Percentiles rank a stretch among this genome's conserved stretches.
Evolutionary conservation across 2,113 vertebrate species (phyloP).

Genomic region (Vulpes ferrilata): DNA sequence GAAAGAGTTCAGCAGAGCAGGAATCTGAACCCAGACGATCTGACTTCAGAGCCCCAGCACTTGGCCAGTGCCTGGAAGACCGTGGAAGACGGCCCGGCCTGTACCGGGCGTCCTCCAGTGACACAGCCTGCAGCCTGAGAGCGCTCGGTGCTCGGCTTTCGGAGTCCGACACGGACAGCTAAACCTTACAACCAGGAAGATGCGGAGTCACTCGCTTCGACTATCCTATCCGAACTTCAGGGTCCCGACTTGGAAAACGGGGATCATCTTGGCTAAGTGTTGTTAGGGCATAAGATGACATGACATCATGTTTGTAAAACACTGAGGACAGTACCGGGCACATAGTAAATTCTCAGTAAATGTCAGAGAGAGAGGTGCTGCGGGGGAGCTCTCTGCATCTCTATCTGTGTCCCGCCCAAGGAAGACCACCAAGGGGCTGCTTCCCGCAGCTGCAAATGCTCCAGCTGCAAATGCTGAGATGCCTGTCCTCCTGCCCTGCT

Average conservation of each 20-base stretch:
- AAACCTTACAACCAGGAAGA: not conserved
- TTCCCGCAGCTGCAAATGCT: not conserved
- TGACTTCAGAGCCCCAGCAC: not conserved
- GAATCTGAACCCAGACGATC: not conserved
- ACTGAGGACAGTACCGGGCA: not conserved
- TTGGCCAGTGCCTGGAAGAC: fast-evolving
- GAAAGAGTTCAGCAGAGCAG: no score
- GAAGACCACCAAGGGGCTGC: not conserved
- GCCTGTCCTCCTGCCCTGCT: not conserved
- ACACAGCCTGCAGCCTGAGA: not conserved
- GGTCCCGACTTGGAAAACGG: not conserved
- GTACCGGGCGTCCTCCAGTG: not conserved
- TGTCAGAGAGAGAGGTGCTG: not conserved
- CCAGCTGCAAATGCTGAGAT: not conserved
- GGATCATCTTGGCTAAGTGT: not conserved
- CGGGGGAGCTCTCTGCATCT: not conserved
- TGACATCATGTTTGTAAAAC: not conserved
- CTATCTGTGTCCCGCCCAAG: not conserved
- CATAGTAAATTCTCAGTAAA: conserved; percentile 34
- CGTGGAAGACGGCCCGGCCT: not conserved
- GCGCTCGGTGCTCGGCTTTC: fast-evolving
- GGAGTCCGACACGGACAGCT: not conserved
- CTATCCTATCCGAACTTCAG: not conserved
- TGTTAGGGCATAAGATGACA: not conserved
- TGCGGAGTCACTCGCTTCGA: not conserved